Conservation (phyloP, 2,797 vertebrate species). For the Thripadectes ignobilis region DNA sequence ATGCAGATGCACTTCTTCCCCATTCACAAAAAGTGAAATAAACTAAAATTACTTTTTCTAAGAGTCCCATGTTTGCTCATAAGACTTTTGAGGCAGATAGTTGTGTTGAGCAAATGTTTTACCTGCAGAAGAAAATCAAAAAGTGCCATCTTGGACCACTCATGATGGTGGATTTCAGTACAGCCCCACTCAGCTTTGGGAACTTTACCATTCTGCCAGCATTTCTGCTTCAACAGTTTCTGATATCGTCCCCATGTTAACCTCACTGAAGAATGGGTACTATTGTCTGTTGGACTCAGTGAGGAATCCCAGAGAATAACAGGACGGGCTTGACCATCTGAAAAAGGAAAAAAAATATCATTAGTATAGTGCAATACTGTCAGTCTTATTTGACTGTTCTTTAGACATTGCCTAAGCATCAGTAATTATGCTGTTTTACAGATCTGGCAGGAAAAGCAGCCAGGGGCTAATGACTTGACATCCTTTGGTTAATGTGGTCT, state of each 20-base stretch:
- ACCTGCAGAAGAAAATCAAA: constrained; percentile 98
- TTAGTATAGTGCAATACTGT: neutral
- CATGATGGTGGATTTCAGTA: constrained; percentile 87
- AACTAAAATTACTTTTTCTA: neutral
- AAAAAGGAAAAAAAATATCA: neutral
- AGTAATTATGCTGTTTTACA: neutral
- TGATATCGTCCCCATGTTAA: constrained; percentile 92
- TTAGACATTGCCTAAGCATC: neutral
- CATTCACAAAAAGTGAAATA: neutral
- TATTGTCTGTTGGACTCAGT: constrained; percentile 78
- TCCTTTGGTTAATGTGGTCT: constrained; percentile 35
- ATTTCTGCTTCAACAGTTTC: constrained; percentile 85
- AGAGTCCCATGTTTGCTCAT: neutral
- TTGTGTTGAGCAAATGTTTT: neutral
- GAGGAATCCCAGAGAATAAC: constrained; percentile 89
- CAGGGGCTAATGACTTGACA: neutral
- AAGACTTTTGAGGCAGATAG: neutral
- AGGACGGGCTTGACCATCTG: constrained; percentile 84
- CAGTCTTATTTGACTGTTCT: neutral
- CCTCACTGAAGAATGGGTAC: constrained; percentile 77
- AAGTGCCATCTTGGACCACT: constrained; percentile 93
- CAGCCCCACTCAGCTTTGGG: constrained; percentile 87
- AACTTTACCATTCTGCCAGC: constrained; percentile 85
- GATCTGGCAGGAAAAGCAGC: neutral
- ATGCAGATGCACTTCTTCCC: neutral